Percentiles rank a stretch among this genome's conserved stretches.
Evolutionary conservation across 2,113 vertebrate genomes (phyloP).

Genomic region (Jacana jacana): DNA sequence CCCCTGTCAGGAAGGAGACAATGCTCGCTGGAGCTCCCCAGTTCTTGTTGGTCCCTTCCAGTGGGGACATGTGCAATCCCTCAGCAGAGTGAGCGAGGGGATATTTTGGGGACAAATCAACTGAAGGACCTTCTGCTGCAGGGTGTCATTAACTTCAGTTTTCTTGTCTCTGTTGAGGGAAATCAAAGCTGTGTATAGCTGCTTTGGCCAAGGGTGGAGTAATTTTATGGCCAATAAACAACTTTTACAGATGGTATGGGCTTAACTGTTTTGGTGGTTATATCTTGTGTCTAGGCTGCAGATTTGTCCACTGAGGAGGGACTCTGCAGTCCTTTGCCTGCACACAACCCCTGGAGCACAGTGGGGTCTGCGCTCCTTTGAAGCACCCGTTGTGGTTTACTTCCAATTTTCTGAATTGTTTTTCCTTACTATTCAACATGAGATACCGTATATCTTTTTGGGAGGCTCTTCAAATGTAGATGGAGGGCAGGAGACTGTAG

Average conservation of each 20-base stretch:
- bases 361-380: neutral
- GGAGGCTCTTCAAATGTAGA: neutral
- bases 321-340: too few species aligned
- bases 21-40: neutral
- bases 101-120: neutral
- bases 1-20: neutral
- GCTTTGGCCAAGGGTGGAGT: neutral
- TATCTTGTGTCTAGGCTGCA: neutral
- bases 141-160: neutral
- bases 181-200: neutral
- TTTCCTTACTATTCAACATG: neutral
- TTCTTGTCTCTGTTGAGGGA: neutral
- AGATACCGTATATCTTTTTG: neutral
- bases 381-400: neutral
- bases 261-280: neutral
- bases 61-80: too few species aligned
- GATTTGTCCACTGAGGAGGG: fast-evolving
- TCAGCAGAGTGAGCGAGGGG: neutral
- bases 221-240: neutral
- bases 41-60: neutral
- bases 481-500: neutral
- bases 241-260: neutral
- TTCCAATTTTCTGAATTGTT: neutral
- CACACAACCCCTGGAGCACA: neutral
- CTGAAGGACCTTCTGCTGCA: neutral